Evolutionary conservation across 2,113 vertebrate genomes (phyloP).

Genomic region (Australoheros scitulus): DNA sequence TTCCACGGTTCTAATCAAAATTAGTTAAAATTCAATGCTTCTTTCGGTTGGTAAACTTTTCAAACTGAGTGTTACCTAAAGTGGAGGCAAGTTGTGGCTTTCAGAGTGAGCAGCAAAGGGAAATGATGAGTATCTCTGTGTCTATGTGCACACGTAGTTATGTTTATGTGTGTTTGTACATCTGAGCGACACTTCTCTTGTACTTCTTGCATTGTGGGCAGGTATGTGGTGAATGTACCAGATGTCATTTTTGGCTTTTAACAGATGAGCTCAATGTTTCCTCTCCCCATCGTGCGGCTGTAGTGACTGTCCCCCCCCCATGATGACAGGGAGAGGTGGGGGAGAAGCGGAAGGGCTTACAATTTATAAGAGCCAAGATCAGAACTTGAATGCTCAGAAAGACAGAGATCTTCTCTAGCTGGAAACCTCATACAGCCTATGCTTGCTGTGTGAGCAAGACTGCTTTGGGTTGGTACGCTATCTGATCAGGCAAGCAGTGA

Average conservation of each 20-base stretch:
- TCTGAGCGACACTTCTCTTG: slow-evolving; percentile 1
- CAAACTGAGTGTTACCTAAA: background rate
- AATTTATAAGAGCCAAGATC: slow-evolving; percentile 42
- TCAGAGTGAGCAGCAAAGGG: slow-evolving; percentile 18
- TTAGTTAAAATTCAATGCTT: background rate
- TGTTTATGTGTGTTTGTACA: slow-evolving; percentile 1
- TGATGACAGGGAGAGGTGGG: background rate
- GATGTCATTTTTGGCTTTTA: background rate
- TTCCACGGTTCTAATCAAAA: background rate
- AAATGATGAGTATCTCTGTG: background rate
- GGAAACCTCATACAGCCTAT: background rate
- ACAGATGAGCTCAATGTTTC: slow-evolving; percentile 51
- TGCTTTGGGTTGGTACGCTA: background rate
- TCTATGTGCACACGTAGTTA: background rate
- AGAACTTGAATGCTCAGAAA: background rate
- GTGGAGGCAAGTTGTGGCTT: slow-evolving; percentile 26
- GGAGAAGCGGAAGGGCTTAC: background rate
- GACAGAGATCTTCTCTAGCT: background rate
- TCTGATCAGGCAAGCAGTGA: background rate
- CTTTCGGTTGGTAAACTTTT: background rate
- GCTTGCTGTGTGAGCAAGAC: background rate
- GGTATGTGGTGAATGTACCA: slow-evolving; percentile 29
- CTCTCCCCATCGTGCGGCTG: slow-evolving; percentile 1
- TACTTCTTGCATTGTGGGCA: slow-evolving; percentile 27
- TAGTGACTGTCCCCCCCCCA: background rate